Base-by-base conservation (phyloP, 2,888 invertebrate species). In the Pachycephus smyrnensis region DNA sequence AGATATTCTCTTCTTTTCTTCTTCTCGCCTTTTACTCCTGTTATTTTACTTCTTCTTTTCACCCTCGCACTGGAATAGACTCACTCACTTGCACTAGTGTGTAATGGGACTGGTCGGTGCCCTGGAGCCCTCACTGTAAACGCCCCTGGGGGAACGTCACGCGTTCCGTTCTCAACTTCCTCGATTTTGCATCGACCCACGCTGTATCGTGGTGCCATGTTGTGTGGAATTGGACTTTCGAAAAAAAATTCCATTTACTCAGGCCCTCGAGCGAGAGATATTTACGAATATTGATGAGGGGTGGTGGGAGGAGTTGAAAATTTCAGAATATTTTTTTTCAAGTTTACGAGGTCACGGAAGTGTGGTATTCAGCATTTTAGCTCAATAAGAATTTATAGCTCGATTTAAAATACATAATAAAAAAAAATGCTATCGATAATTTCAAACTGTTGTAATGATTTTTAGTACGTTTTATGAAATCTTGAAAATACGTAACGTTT, bases 151-250 rank as follows among this genome's bases (percentile, higher is more conserved):
- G 86, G 82, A 85, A 30, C 86, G 82, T 81, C 80, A 74, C 83
- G 83, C 85, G 83, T 84, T 83, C 81, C 84, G 86, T 86, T 86
- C 86, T 86, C 87, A 86, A 86, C 87, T 87, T 86, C 87, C 84
- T 86, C 80, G 77, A 84, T 30, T 74, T 35, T 30, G 30, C 74
- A 33, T 30, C 74, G 35, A 55, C 40, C 40, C 15, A 55, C 40
- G 40, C 40, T 15, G 40, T 55, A 55, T 55, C 23, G 40, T 55
- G 40, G 40, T 55, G 40, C 40, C 40, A 9, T 55, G 40, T 55
- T 23, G 23, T 55, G 40, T 55, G 40, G 40, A 55, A 55, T 23
- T 55, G 40, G 40, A 55, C 40, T 55, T 55, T 55, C 40, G 40
- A 40, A 55, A 55, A 55, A 55, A 23, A 55, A 55, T 55, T 55